Evolutionary conservation across 1,140 invertebrate genomes (phyloP), one percentile per base, ranked within the genome.

Genomic region (Agrilus planipennis): DNA sequence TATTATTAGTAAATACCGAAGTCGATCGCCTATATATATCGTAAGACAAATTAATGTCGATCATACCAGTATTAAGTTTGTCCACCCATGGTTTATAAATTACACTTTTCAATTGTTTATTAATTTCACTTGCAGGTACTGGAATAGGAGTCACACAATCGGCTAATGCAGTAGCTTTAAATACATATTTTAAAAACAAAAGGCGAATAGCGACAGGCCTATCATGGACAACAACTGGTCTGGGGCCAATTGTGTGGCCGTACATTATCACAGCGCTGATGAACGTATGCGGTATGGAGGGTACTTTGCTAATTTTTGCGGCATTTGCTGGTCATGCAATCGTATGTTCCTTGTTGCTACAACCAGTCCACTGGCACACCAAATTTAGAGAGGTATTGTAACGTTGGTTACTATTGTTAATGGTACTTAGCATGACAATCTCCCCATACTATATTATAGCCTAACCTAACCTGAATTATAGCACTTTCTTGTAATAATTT

Each of bases 121-220:
- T 7, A 30, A 6, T 30, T 21, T 10, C 12, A 31, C 7, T 43
- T 50, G 49, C 55, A 77, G 75, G 72, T 47, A 65, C 65, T 42
- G 72, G 72, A 20, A 65, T 68, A 46, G 74, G 75, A 39, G 70
- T 77, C 21, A 70, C 67, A 14, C 68, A 72, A 44, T 73, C 74
- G 4, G 65, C 75, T 21, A 76, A 75, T 47, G 47, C 54, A 17
- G 42, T 69, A 41, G 65, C 65, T 9, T 32, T 68, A 19, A 68
- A 67, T 44, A 62, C 66, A 1, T 70, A 67, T 46, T 70, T 70
- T 44, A 57, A 55, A 30, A 53, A 60, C 25, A 60, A 57, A 45
- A 55, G 62, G 49, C 53, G 64, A 36, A 54, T 63, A 11, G 67
- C 67, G 9, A 60, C 60, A 9, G 64, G 66, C 2, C 49, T 68